phyloP scores from a whole-genome alignment of 37 sponge, comb jelly and placozoan species.

The Crambe crambe region DNA sequence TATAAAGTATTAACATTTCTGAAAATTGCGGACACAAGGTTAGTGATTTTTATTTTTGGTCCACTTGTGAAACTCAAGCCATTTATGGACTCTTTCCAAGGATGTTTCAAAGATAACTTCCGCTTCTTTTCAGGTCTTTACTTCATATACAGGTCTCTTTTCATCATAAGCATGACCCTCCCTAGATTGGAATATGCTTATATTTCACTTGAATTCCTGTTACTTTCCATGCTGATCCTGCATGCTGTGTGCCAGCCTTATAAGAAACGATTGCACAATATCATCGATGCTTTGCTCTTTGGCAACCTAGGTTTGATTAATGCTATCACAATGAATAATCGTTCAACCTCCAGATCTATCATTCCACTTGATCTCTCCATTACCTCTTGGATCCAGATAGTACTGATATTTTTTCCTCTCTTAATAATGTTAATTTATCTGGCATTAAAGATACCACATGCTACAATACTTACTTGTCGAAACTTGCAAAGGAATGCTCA shows the following conservation, averaged over 20 bases:
- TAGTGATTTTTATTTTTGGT: constrained; percentile 3
- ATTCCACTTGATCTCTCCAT: neutral
- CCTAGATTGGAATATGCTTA: neutral
- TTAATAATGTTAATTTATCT: too few relatives aligned
- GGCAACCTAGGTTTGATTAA: constrained; percentile 19
- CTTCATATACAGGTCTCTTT: constrained; percentile 18
- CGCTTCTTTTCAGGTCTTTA: constrained; percentile 57
- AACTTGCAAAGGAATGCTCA: too few relatives aligned
- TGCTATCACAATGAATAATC: constrained; percentile 18
- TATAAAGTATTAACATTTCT: constrained; percentile 10
- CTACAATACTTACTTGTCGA: too few relatives aligned
- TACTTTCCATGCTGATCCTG: neutral
- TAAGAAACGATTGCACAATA: constrained; percentile 7
- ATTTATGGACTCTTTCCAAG: constrained; percentile 43
- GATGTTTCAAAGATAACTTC: constrained; percentile 39
- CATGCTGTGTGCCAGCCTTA: constrained; percentile 17
- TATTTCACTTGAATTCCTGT: neutral
- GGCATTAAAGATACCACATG: neutral
- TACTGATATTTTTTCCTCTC: neutral
- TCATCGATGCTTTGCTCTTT: constrained; percentile 6
- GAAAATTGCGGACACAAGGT: constrained; percentile 20
- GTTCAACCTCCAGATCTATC: neutral
- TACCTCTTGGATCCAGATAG: neutral
- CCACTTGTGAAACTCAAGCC: constrained; percentile 29
- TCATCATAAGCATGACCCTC: neutral